Conservation (phyloP, 2,888 invertebrate genomes). For the Therioaphis trifolii region DNA sequence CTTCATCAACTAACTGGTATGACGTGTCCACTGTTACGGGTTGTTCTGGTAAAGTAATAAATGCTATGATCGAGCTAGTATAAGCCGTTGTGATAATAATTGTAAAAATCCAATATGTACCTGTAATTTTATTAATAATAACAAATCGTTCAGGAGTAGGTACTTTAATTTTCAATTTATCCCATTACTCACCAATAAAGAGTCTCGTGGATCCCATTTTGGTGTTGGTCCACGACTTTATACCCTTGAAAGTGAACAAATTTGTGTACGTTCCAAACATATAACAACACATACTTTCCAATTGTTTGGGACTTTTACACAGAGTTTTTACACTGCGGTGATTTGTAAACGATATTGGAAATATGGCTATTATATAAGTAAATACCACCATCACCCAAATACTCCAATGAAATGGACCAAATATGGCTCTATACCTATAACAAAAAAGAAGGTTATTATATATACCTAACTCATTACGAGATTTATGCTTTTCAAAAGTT, state of each 20-base stretch:
- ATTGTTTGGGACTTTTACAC: slow-evolving; percentile 77
- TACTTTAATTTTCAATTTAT: too few species aligned
- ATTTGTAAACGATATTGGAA: slow-evolving; percentile 81
- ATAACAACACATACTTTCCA: slow-evolving; percentile 89
- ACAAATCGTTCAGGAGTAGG: too few species aligned
- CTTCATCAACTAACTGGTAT: slow-evolving; percentile 75
- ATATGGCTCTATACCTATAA: slow-evolving; percentile 81
- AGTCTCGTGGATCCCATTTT: slow-evolving; percentile 78
- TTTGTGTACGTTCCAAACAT: slow-evolving; percentile 88
- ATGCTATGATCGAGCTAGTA: slow-evolving; percentile 86
- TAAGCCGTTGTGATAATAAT: slow-evolving; percentile 87
- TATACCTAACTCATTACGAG: too few species aligned
- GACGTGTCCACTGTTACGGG: slow-evolving; percentile 80
- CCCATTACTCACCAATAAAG: slow-evolving; percentile 78
- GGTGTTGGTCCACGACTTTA: slow-evolving; percentile 78
- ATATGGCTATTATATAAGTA: slow-evolving; percentile 79
- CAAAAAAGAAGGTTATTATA: neutral
- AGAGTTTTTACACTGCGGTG: slow-evolving; percentile 77
- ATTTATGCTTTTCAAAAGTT: too few species aligned
- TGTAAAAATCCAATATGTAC: slow-evolving; percentile 86
- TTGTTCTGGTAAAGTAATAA: slow-evolving; percentile 82
- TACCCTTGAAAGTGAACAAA: slow-evolving; percentile 76
- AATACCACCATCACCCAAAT: slow-evolving; percentile 81
- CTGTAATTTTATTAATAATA: too few species aligned
- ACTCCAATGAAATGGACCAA: slow-evolving; percentile 85